These are phyloP conservation scores for Scaptomyza cyrtandrae DNA, from an alignment of 2,888 invertebrate species.

Conservation along the genomic window DNA sequence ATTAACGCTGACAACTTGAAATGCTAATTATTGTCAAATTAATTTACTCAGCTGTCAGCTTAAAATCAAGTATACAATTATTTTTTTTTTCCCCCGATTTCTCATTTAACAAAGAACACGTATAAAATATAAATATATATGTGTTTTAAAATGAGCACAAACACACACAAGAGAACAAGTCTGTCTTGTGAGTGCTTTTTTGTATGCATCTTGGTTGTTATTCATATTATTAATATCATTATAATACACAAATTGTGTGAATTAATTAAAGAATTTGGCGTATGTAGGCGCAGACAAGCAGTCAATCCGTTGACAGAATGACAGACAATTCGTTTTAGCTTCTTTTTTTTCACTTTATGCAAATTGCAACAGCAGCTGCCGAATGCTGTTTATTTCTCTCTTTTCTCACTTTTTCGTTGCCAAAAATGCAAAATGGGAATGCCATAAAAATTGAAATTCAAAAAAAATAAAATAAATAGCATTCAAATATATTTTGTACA, in stretches of 20 bases:
- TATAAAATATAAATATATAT: too few species aligned
- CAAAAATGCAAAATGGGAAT: constrained; percentile 14
- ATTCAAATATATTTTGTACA: constrained; percentile 11
- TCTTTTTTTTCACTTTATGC: constrained; percentile 60
- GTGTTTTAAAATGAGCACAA: constrained; percentile 50
- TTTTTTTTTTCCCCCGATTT: constrained; percentile 2
- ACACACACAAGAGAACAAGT: background rate
- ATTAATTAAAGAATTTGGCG: constrained; percentile 71
- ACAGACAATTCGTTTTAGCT: constrained; percentile 40
- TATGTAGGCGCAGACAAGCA: constrained; percentile 66
- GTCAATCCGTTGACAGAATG: constrained; percentile 69
- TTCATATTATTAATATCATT: constrained; percentile 28
- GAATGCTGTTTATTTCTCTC: background rate
- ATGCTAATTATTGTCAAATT: constrained; percentile 84
- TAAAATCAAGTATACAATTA: constrained; percentile 52
- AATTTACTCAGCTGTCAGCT: constrained; percentile 84
- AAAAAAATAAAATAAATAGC: constrained; percentile 20
- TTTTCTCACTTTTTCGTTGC: background rate
- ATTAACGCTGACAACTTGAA: constrained; percentile 83
- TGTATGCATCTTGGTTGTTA: constrained; percentile 26
- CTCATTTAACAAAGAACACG: constrained; percentile 30
- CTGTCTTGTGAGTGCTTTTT: constrained; percentile 35
- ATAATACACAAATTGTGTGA: constrained; percentile 59
- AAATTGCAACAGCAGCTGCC: constrained; percentile 70
- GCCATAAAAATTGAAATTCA: background rate